Evolutionary conservation across 2,113 vertebrate genomes (phyloP).

Genomic region (Muntiacus reevesi): DNA sequence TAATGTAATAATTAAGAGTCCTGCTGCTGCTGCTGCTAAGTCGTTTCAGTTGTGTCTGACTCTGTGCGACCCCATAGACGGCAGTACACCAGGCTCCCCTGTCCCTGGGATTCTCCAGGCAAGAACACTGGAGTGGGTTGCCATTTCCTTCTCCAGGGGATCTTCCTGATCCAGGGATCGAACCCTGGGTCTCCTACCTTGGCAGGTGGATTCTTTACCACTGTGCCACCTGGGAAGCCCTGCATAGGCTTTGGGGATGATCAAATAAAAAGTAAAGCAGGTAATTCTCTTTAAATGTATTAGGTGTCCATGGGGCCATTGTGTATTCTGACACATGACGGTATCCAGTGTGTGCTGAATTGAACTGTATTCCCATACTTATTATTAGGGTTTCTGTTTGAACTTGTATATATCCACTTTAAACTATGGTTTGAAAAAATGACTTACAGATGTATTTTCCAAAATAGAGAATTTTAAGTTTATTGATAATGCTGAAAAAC

Average conservation of each 20-base stretch:
- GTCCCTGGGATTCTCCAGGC: background rate
- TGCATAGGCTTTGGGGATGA: background rate
- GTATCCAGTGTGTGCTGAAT: background rate
- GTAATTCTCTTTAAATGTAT: background rate
- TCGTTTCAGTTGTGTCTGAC: background rate
- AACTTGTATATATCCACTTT: background rate
- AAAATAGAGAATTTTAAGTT: background rate
- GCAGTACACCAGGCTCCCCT: background rate
- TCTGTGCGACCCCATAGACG: background rate
- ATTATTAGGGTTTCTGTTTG: background rate
- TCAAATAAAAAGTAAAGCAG: background rate
- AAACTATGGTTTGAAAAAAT: background rate
- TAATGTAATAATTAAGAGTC: constrained; percentile 20
- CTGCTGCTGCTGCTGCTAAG: background rate
- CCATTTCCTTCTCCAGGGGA: background rate
- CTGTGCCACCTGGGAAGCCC: background rate
- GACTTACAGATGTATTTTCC: background rate
- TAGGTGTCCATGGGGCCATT: too few species aligned
- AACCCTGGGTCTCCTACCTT: background rate
- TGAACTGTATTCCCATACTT: background rate
- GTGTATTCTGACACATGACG: background rate
- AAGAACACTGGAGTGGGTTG: background rate
- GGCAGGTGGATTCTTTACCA: background rate
- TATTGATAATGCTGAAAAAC: background rate
- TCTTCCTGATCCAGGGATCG: background rate